phyloP scores from a whole-genome alignment of 2,888 invertebrate genomes.

The Emmelina monodactyla region DNA sequence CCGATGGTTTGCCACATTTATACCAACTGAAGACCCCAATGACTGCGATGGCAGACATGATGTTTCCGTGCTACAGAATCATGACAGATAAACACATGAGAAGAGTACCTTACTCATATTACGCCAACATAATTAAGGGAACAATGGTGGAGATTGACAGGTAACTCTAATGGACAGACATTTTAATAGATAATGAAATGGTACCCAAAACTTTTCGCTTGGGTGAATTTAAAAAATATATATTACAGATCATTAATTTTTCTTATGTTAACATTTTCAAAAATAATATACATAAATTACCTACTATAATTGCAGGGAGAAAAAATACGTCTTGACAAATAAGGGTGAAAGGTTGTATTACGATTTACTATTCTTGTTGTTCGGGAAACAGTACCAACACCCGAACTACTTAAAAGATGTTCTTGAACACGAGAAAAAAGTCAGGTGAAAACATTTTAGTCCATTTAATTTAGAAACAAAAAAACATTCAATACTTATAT shows the following conservation, averaged over 20 bases:
- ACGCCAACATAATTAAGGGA: constrained; percentile 70
- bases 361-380: constrained; percentile 62
- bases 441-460: constrained; percentile 19
- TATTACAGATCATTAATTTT: no score
- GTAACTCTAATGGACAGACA: no score
- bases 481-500: neutral
- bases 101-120: constrained; percentile 68
- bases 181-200: no score
- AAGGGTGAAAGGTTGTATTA: constrained; percentile 48
- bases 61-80: constrained; percentile 57
- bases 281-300: no score
- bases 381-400: constrained; percentile 65
- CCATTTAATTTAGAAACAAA: neutral
- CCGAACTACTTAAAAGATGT: constrained; percentile 41
- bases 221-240: no score
- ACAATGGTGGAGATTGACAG: constrained; percentile 62
- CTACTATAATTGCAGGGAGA: no score
- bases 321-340: constrained; percentile 56
- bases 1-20: constrained; percentile 62
- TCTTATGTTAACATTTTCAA: no score
- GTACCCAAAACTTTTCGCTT: no score
- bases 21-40: no score
- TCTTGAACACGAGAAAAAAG: constrained; percentile 21
- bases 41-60: constrained; percentile 31
- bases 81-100: constrained; percentile 57